Evolutionary conservation across 2,888 invertebrate genomes (phyloP).

Genomic region (Monopis laevigella): DNA sequence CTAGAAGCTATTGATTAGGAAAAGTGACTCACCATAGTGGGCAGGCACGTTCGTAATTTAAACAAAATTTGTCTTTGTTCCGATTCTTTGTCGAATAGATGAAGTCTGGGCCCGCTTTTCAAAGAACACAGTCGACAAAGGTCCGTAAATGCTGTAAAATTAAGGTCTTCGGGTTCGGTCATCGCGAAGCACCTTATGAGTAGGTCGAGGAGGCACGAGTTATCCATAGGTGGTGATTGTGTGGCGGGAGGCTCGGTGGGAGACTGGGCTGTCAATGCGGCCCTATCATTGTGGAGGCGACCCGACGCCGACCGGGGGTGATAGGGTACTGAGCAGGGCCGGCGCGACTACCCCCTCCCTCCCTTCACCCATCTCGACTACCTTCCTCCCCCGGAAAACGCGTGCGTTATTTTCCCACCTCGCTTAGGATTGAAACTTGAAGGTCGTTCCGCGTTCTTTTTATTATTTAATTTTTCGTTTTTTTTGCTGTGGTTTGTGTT

Average conservation of each 20-base stretch:
- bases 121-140: slow-evolving; percentile 76
- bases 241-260: slow-evolving; percentile 48
- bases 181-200: slow-evolving; percentile 69
- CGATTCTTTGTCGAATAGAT: slow-evolving; percentile 77
- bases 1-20: slow-evolving; percentile 13
- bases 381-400: slow-evolving; percentile 44
- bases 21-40: slow-evolving; percentile 70
- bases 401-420: slow-evolving; percentile 48
- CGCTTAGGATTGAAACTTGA: slow-evolving; percentile 3
- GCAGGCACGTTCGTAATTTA: slow-evolving; percentile 74
- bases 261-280: slow-evolving; percentile 31
- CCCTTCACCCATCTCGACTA: slow-evolving; percentile 24
- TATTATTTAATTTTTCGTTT: no score
- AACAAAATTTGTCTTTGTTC: slow-evolving; percentile 76
- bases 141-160: slow-evolving; percentile 74
- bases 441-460: slow-evolving; percentile 3
- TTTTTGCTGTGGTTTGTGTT: no score
- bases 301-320: slow-evolving; percentile 62
- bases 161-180: slow-evolving; percentile 75
- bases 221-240: slow-evolving; percentile 59
- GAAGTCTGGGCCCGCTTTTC: slow-evolving; percentile 73
- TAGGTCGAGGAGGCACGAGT: slow-evolving; percentile 68
- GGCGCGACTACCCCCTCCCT: slow-evolving; percentile 32
- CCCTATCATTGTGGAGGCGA: slow-evolving; percentile 40
- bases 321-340: slow-evolving; percentile 30